Percentiles rank a stretch among this genome's conserved stretches.
Evolutionary conservation across 2,797 vertebrate species (phyloP).

Genomic region (Chelon labrosus): DNA sequence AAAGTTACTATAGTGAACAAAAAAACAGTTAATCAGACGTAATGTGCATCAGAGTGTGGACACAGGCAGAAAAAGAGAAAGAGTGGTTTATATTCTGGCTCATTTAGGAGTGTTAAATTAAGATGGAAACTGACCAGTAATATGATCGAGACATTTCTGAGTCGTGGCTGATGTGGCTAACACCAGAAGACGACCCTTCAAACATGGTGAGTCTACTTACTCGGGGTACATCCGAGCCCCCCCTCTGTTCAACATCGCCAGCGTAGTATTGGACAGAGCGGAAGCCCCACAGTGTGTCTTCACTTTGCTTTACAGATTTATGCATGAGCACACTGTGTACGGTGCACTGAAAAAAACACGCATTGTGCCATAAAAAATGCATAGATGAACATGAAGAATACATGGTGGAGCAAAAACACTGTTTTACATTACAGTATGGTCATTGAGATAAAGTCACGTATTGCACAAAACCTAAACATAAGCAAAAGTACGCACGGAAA

Average conservation of each 20-base stretch:
- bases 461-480: not conserved
- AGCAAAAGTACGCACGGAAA: conserved; percentile 4
- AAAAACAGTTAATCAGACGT: conserved; percentile 43
- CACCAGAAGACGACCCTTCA: not conserved
- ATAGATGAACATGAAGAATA: not conserved
- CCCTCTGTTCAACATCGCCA: conserved; percentile 6
- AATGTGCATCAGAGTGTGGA: conserved; percentile 27
- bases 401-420: conserved; percentile 10
- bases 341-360: conserved; percentile 21
- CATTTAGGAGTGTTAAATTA: not conserved
- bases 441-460: not conserved
- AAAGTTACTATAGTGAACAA: conserved; percentile 32
- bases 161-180: not conserved
- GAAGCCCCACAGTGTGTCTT: conserved; percentile 8
- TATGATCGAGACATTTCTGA: not conserved
- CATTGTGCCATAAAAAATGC: conserved; percentile 32
- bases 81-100: not conserved
- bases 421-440: not conserved
- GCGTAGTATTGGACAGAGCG: not conserved
- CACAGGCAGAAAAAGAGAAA: conserved; percentile 1
- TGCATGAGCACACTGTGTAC: conserved; percentile 36
- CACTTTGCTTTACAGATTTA: conserved; percentile 48
- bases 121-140: conserved; percentile 4
- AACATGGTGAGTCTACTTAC: not conserved
- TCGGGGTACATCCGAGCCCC: not conserved